A percentile compares a stretch with the other conserved stretches of the same genome.
phyloP scores from a whole-genome alignment of 1,140 invertebrate species.

The Zaprionus nigranus region DNA sequence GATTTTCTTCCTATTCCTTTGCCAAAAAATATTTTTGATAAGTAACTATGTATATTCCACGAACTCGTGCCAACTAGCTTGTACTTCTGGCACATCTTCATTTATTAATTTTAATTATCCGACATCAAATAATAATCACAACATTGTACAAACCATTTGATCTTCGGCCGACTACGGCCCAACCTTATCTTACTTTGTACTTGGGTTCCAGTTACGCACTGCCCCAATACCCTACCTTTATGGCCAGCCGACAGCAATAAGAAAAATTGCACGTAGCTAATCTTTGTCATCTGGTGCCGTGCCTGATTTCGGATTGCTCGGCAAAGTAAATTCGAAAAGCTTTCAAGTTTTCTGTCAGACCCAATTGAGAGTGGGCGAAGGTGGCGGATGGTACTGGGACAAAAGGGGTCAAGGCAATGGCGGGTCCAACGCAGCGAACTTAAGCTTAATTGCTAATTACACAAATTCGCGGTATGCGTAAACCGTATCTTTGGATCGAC shows the following conservation, averaged over 20 bases:
- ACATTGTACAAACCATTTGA: constrained; percentile 18
- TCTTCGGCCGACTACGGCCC: constrained; percentile 8
- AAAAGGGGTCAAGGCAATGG: constrained; percentile 31
- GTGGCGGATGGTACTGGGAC: background rate
- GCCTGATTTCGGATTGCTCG: constrained; percentile 67
- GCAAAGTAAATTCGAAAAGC: constrained; percentile 63
- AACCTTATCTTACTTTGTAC: background rate
- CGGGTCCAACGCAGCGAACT: constrained; percentile 42
- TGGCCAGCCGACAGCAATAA: constrained; percentile 50
- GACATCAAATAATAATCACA: constrained; percentile 12
- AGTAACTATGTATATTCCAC: background rate
- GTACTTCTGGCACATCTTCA: background rate
- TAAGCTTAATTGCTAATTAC: constrained; percentile 78
- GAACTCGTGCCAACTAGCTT: background rate
- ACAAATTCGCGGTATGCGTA: constrained; percentile 71
- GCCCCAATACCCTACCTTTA: constrained; percentile 32
- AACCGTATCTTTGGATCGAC: constrained; percentile 41
- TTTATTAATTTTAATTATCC: constrained; percentile 32
- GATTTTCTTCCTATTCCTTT: background rate
- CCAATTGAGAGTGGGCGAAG: constrained; percentile 11
- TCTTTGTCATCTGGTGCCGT: constrained; percentile 75
- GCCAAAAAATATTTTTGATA: background rate
- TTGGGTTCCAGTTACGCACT: constrained; percentile 6
- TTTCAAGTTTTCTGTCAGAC: constrained; percentile 44
- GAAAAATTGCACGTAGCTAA: constrained; percentile 74